A percentile compares a stretch with the other conserved stretches of the same genome.
Conservation (phyloP, 2,888 invertebrate genomes). For the Caenorhabditis imperialis region DNA sequence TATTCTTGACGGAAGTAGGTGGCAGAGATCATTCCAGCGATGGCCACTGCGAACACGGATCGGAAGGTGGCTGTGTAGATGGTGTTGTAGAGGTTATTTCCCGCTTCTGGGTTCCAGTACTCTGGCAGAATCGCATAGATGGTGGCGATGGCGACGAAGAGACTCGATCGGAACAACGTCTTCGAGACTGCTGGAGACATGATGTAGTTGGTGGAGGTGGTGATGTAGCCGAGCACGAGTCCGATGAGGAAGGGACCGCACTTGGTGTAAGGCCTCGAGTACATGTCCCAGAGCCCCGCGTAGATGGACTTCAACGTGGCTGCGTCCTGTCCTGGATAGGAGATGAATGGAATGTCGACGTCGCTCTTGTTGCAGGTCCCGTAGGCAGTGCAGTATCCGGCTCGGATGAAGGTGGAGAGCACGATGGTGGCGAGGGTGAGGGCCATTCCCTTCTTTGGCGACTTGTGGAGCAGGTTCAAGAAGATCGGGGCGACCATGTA, state of each 20-base stretch:
- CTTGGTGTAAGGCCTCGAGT: constrained; percentile 75
- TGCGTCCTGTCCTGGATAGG: constrained; percentile 66
- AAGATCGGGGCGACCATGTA: constrained; percentile 73
- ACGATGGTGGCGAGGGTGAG: constrained; percentile 55
- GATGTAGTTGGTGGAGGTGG: constrained; percentile 39
- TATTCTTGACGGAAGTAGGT: constrained; percentile 54
- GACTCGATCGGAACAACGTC: constrained; percentile 43
- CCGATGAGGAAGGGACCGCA: constrained; percentile 76
- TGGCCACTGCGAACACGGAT: constrained; percentile 69
- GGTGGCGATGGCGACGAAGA: constrained; percentile 58
- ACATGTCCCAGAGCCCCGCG: constrained; percentile 75
- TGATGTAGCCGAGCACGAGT: constrained; percentile 68
- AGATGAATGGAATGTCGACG: constrained; percentile 77
- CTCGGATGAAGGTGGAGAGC: constrained; percentile 61
- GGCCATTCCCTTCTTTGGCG: constrained; percentile 40
- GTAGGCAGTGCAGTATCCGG: constrained; percentile 69
- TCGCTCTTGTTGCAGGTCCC: constrained; percentile 76
- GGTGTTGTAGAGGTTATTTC: constrained; percentile 72
- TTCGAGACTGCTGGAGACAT: constrained; percentile 36
- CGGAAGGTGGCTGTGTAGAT: constrained; percentile 76
- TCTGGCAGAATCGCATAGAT: constrained; percentile 77
- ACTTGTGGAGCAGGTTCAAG: constrained; percentile 66
- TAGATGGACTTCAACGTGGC: constrained; percentile 63
- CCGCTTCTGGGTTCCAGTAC: constrained; percentile 72
- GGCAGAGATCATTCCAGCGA: constrained; percentile 68